A percentile compares a stretch with the other conserved stretches of the same genome.
These are phyloP conservation scores for Thymelicus lineola DNA, from an alignment of 2,888 invertebrate genomes.

Conservation along the genomic window DNA sequence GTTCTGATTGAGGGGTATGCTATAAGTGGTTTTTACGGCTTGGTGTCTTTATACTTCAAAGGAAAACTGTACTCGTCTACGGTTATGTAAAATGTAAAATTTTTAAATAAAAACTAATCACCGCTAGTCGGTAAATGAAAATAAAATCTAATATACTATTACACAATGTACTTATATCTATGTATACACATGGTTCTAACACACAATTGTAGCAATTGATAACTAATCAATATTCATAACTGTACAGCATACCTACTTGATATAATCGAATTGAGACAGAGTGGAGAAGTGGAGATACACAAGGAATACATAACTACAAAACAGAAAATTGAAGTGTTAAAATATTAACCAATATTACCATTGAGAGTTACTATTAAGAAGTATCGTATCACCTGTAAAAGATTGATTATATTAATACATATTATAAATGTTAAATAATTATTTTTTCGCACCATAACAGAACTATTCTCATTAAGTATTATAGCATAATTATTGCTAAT, in stretches of 20 bases:
- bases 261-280: conserved; percentile 56
- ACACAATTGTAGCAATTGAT: conserved; percentile 70
- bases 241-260: conserved; percentile 46
- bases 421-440: conserved; percentile 18
- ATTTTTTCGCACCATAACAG: conserved; percentile 10
- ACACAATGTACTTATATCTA: conserved; percentile 62
- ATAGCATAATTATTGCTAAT: too few relatives aligned
- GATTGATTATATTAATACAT: conserved; percentile 46
- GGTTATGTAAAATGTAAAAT: conserved; percentile 56
- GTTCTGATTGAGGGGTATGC: conserved; percentile 53
- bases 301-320: conserved; percentile 60
- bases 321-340: conserved; percentile 58
- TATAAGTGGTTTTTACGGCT: conserved; percentile 57
- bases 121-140: conserved; percentile 75
- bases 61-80: conserved; percentile 65
- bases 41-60: conserved; percentile 60
- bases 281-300: conserved; percentile 68
- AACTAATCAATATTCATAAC: conserved; percentile 62
- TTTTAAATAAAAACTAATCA: conserved; percentile 67
- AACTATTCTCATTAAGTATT: conserved; percentile 49
- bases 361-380: conserved; percentile 56
- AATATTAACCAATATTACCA: conserved; percentile 62
- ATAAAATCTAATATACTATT: conserved; percentile 70
- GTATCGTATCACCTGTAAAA: conserved; percentile 68
- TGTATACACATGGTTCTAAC: conserved; percentile 67